A percentile compares a stretch with the other conserved stretches of the same genome.
These are phyloP conservation scores for Mionectes olivaceus DNA, from an alignment of 2,797 vertebrate species.

Conservation along the genomic window DNA sequence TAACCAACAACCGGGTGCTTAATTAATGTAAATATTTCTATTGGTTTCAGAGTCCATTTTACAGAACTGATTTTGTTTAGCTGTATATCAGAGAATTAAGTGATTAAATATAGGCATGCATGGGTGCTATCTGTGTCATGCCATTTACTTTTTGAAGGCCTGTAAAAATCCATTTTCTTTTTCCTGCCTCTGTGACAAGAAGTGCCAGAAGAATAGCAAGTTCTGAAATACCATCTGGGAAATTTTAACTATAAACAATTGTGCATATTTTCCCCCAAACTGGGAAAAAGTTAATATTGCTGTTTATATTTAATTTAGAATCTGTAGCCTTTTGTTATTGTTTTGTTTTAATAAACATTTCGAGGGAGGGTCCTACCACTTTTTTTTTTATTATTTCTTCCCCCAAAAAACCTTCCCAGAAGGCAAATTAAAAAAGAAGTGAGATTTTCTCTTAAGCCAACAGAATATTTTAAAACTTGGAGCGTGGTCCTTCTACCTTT, in stretches of 20 bases:
- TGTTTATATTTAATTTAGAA: constrained; percentile 35
- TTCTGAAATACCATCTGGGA: constrained; percentile 43
- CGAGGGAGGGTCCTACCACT: neutral
- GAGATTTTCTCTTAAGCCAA: neutral
- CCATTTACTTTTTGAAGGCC: neutral
- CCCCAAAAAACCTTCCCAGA: neutral
- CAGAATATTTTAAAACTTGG: neutral
- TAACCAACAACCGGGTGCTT: neutral
- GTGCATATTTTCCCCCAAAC: neutral
- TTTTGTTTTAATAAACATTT: constrained; percentile 42
- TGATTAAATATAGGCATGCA: neutral
- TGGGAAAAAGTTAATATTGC: constrained; percentile 6
- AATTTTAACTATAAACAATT: constrained; percentile 39
- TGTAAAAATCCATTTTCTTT: neutral
- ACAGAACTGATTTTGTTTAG: neutral
- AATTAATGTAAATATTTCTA: neutral
- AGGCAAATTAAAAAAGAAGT: neutral
- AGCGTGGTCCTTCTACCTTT: neutral
- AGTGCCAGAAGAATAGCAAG: neutral
- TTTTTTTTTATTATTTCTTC: neutral
- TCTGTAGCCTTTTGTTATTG: constrained; percentile 11
- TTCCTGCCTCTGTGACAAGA: neutral
- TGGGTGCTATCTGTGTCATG: neutral
- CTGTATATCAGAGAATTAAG: neutral
- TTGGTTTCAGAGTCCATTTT: neutral